A percentile compares a stretch with the other conserved stretches of the same genome.
Evolutionary conservation across 2,888 invertebrate genomes (phyloP).

Genomic region (Neoitamus cyanurus): DNA sequence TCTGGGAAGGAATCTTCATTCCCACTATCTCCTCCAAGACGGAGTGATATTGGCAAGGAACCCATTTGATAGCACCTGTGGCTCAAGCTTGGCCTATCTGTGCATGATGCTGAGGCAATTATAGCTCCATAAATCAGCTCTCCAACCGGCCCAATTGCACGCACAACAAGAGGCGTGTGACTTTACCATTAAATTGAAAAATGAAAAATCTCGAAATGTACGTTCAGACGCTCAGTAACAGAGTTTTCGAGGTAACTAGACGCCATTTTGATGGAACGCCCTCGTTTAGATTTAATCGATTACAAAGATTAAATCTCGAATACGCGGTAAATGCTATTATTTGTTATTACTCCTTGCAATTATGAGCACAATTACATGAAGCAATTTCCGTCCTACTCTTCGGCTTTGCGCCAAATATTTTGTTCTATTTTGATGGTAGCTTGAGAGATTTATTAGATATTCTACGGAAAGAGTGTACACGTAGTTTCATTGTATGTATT

Average conservation of each 20-base stretch:
- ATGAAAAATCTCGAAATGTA: conserved; percentile 18
- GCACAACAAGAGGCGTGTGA: conserved; percentile 45
- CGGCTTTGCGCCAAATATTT: not conserved
- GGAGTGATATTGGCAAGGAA: not conserved
- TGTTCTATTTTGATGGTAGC: not conserved
- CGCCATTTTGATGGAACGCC: conserved; percentile 44
- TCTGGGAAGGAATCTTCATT: conserved; percentile 4
- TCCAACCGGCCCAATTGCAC: conserved; percentile 38
- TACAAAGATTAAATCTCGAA: not conserved
- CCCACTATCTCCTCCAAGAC: not conserved
- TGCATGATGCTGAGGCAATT: conserved; percentile 25
- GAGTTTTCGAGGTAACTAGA: conserved; percentile 38
- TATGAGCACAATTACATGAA: not conserved
- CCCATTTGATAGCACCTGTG: conserved; percentile 23
- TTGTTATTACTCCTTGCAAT: not conserved
- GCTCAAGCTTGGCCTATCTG: not conserved
- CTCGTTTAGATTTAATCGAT: conserved; percentile 37
- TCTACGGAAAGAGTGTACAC: not conserved
- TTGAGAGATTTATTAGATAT: not conserved
- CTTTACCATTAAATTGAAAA: conserved; percentile 44
- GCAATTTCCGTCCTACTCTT: not conserved
- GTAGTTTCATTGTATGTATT: too few species aligned
- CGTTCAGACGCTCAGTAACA: not conserved
- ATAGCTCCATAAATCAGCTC: conserved; percentile 36
- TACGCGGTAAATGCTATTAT: conserved; percentile 5